A percentile compares a stretch with the other conserved stretches of the same genome.
phyloP scores from a whole-genome alignment of 2,113 vertebrate species.

The Pygoscelis antarcticus region DNA sequence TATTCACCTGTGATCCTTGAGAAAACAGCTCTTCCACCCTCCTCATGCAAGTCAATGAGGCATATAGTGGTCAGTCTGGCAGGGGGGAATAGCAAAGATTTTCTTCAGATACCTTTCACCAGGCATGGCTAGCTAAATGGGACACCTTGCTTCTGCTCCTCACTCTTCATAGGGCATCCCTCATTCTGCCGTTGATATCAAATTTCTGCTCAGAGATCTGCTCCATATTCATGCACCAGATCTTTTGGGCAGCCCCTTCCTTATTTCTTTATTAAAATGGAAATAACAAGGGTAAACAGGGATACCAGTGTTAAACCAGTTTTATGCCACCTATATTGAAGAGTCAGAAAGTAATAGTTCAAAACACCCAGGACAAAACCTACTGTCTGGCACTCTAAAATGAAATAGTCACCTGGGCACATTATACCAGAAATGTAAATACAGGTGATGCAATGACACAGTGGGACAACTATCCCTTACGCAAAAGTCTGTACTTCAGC shows the following conservation, averaged over 20 bases:
- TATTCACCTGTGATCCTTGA: neutral
- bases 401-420: neutral
- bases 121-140: neutral
- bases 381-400: neutral
- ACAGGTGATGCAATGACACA: neutral
- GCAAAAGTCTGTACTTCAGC: neutral
- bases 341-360: neutral
- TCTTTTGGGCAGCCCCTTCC: neutral
- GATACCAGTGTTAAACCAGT: neutral
- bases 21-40: neutral
- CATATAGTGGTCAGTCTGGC: neutral
- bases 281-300: neutral
- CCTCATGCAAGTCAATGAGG: neutral
- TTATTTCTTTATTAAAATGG: neutral
- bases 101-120: neutral
- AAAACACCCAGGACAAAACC: neutral
- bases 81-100: neutral
- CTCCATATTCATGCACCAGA: neutral
- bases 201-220: neutral
- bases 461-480: neutral
- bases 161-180: neutral
- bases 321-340: neutral
- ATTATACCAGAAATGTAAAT: neutral
- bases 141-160: neutral
- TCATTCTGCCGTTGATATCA: neutral